Percentiles rank a stretch among this genome's conserved stretches.
These are phyloP conservation scores for Ormyrus pomaceus DNA, from an alignment of 2,888 invertebrate genomes.

Conservation along the genomic window DNA sequence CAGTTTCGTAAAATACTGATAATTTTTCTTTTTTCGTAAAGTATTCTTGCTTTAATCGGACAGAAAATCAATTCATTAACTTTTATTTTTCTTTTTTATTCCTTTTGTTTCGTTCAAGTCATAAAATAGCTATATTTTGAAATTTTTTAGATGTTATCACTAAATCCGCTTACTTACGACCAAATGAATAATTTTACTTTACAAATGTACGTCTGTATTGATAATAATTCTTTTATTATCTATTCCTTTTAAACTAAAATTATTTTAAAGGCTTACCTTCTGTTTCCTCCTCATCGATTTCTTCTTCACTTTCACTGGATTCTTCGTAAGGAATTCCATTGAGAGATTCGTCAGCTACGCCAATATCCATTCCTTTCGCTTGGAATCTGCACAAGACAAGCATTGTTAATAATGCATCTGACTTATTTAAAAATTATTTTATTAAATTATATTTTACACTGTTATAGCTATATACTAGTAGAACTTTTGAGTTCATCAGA, in stretches of 20 bases:
- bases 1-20: too few species aligned
- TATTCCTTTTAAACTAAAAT: background rate
- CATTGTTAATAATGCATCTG: constrained; percentile 57
- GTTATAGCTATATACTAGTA: background rate
- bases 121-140: constrained; percentile 16
- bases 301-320: constrained; percentile 83
- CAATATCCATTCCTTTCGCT: constrained; percentile 88
- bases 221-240: constrained; percentile 2
- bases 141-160: constrained; percentile 17
- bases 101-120: constrained; percentile 5
- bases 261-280: constrained; percentile 65
- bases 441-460: too few species aligned
- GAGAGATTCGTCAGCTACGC: constrained; percentile 85
- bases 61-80: constrained; percentile 7
- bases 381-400: constrained; percentile 80
- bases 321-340: constrained; percentile 86
- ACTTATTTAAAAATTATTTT: constrained; percentile 37
- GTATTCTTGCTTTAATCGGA: background rate
- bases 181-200: background rate
- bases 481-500: constrained; percentile 16
- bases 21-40: too few species aligned
- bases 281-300: constrained; percentile 77
- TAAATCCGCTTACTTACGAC: background rate
- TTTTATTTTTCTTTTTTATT: constrained; percentile 1
- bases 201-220: background rate